Base-by-base conservation (phyloP, 2,888 invertebrate genomes). In the Villa cingulata region DNA sequence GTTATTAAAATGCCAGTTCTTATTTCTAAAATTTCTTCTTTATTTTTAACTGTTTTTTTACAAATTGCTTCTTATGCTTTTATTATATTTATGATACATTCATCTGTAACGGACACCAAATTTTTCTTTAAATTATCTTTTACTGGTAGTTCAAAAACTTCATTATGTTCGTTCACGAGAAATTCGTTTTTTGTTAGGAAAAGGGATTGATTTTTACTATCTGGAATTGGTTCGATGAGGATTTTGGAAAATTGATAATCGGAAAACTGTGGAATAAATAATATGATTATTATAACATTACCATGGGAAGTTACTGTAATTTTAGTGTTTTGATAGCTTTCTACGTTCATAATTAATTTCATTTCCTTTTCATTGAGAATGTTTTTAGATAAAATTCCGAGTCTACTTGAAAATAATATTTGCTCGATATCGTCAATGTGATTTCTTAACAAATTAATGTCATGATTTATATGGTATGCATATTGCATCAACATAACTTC, bases 311-410 rank as follows among this genome's bases (percentile, higher is more conserved):
- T 17, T 3, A 49, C 49, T 32, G 43, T 16, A n/a, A 39, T 19
- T 36, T 38, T 51, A 15, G 47, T 49, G 18, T 46, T 27, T 2
- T 45, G 41, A n/a, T 51, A 48, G 16, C 40, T 48, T 19, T 48
- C 42, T 17, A 41, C 44, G 37, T 46, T 41, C 9, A 17, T 44
- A 14, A 51, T 46, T 14, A 48, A 23, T 9, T 45, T 45, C 10
- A 48, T 19, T 41, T 50, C 46, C 45, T 36, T 12, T n/a, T n/a
- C n/a, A n/a, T n/a, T n/a, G n/a, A 49, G 17, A 19, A 49, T 36
- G 34, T 41, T 27, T 48, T 38, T 38, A 17, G 41, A 41, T n/a
- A 50, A 20, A 23, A 50, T 42, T 16, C 50, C 50, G 23, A 51
- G 39, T 37, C 46, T 48, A 34, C 43, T 46, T n/a, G 48, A 38